Evolutionary conservation across 2,113 vertebrate species (phyloP), one percentile per base, ranked within the genome.

Genomic region (Tauraco erythrolophus): DNA sequence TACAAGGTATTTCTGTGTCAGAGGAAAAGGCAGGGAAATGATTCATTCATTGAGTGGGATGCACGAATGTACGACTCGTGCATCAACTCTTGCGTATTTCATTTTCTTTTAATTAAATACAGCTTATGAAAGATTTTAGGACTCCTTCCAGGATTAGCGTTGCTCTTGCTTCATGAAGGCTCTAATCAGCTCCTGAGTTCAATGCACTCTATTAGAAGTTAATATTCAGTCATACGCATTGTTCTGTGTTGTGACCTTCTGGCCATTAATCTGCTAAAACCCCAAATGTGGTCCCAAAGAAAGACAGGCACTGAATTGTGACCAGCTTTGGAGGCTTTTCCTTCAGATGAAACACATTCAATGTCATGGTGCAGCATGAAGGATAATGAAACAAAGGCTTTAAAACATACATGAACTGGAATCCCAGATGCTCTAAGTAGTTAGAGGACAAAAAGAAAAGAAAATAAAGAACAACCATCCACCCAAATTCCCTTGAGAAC

Each of bases 41-140:
- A 98, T 96, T 98, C 95, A 97, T 95, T 94, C 88, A 76, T 85
- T 82, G 97, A 97, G 91, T 96, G 96, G 97, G 95, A 92, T 96
- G 94, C 87, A 87, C 84, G 80, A 96, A 85, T 60, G 91, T 81
- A 95, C 75, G 76, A 95, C 84, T 94, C 74, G 16, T 75, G 94
- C 95, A 95, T 81, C 85, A 78, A 81, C 80, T 88, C 78, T 92
- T 91, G 93, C 46, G 65, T 94, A 61, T 82, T 89, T 89, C 39
- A 72, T 92, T 93, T 89, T 91, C 70, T 94, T 92, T 94, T 96
- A 95, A 98, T 96, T 94, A 95, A 92, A 96, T 96, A 77, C 92
- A 91, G 87, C 92, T 97, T 96, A 92, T 5, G 27, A 91, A 95
- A 95, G 80, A 96, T 82, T 94, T 95, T 56, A 65, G 50, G 78